Evolutionary conservation across 2,888 invertebrate genomes (phyloP).

Genomic region (Volucella bombylans): DNA sequence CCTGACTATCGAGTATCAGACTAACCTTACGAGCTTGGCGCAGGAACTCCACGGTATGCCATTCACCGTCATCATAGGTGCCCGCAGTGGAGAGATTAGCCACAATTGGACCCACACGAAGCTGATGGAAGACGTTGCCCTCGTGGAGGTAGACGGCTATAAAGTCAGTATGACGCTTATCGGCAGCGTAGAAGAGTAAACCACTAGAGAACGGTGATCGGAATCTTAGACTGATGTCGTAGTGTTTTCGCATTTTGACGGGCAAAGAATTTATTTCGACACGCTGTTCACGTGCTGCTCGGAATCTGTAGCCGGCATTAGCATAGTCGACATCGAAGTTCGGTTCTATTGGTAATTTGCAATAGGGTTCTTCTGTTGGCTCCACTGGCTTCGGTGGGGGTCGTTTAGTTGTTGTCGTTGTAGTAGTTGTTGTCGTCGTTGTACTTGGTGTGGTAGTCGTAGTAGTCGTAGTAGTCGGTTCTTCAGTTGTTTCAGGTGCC

Average conservation of each 20-base stretch:
- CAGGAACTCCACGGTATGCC: slow-evolving; percentile 90
- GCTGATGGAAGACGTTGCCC: slow-evolving; percentile 88
- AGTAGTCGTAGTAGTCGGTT: slow-evolving; percentile 73
- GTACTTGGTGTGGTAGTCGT: slow-evolving; percentile 77
- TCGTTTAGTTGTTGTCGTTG: slow-evolving; percentile 75
- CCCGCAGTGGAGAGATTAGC: slow-evolving; percentile 84
- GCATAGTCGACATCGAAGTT: slow-evolving; percentile 80
- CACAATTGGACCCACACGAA: slow-evolving; percentile 85
- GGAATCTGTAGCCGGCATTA: slow-evolving; percentile 81
- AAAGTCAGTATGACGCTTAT: slow-evolving; percentile 86
- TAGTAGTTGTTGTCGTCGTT: slow-evolving; percentile 77
- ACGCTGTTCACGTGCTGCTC: slow-evolving; percentile 85
- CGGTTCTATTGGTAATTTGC: slow-evolving; percentile 80
- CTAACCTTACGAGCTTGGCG: slow-evolving; percentile 86
- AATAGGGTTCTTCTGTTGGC: slow-evolving; percentile 78
- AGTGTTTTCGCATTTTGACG: slow-evolving; percentile 85
- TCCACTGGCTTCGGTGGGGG: slow-evolving; percentile 51
- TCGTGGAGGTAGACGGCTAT: slow-evolving; percentile 89
- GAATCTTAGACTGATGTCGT: slow-evolving; percentile 90
- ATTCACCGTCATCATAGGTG: slow-evolving; percentile 88
- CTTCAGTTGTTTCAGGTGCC: slow-evolving; percentile 66
- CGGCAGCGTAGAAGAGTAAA: slow-evolving; percentile 91
- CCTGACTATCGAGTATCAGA: slow-evolving; percentile 77
- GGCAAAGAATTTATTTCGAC: slow-evolving; percentile 87
- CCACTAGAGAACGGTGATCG: slow-evolving; percentile 89